Conservation (phyloP, 2,888 invertebrate species). For the Troides aeacus region DNA sequence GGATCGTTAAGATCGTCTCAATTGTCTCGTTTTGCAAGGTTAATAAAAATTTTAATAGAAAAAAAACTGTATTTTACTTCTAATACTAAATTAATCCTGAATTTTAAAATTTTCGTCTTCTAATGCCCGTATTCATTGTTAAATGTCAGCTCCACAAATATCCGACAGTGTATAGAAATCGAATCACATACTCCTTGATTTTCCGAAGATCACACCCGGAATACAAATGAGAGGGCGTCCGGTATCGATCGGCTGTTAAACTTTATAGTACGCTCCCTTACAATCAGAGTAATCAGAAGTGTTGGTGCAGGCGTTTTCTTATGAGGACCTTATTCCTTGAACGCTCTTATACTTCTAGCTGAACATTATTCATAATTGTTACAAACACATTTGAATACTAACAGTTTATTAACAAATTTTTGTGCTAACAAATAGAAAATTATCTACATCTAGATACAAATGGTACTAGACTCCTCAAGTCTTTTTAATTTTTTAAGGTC, state of each 20-base stretch:
- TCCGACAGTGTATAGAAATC: constrained; percentile 66
- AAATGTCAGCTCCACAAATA: constrained; percentile 45
- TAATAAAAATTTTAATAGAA: neutral
- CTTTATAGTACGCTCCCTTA: constrained; percentile 41
- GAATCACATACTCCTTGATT: constrained; percentile 80
- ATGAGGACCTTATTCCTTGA: neutral
- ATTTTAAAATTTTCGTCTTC: neutral
- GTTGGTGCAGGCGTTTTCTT: constrained; percentile 9
- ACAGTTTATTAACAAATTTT: neutral
- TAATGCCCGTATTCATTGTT: neutral
- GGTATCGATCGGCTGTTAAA: constrained; percentile 46
- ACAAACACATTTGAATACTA: neutral
- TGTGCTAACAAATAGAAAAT: too few species aligned
- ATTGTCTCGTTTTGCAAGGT: too few species aligned
- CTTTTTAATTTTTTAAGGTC: too few species aligned
- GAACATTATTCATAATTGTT: neutral
- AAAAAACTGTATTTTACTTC: neutral
- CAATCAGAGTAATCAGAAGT: constrained; percentile 40
- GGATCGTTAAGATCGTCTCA: too few species aligned
- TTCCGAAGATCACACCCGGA: constrained; percentile 63
- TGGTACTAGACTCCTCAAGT: too few species aligned
- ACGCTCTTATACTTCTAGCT: neutral
- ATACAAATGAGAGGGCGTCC: constrained; percentile 60
- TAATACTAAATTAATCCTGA: neutral
- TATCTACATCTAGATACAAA: too few species aligned